A percentile compares a stretch with the other conserved stretches of the same genome.
Evolutionary conservation across 2,797 vertebrate species (phyloP).

Genomic region (Hirundo rustica): DNA sequence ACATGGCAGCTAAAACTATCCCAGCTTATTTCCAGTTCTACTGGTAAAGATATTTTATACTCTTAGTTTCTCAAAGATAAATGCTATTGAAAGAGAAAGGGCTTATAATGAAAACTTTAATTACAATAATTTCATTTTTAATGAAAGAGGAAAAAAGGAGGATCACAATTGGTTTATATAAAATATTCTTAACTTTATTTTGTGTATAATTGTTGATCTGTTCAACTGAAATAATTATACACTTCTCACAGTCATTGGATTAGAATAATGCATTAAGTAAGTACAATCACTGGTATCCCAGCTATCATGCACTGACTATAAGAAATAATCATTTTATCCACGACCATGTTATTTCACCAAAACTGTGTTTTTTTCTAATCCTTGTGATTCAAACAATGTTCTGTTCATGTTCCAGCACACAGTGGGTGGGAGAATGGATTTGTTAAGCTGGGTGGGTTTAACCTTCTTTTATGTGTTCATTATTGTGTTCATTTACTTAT

Average conservation of each 20-base stretch:
- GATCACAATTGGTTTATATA: neutral
- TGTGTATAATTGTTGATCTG: neutral
- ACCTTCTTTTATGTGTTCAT: slow-evolving; percentile 65
- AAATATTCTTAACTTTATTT: slow-evolving; percentile 24
- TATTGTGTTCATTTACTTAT: slow-evolving; percentile 71
- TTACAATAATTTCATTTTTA: slow-evolving; percentile 42
- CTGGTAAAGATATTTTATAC: neutral
- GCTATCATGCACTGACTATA: slow-evolving; percentile 12
- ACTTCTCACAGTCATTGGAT: neutral
- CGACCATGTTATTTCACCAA: slow-evolving; percentile 33
- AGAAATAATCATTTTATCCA: slow-evolving; percentile 47
- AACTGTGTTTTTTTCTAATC: slow-evolving; percentile 69
- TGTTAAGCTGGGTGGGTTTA: slow-evolving; percentile 64
- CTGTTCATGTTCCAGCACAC: slow-evolving; percentile 60
- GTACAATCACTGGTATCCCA: neutral
- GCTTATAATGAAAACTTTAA: neutral
- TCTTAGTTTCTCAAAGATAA: neutral
- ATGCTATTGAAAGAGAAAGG: neutral
- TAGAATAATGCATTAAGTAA: slow-evolving; percentile 15
- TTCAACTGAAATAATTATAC: slow-evolving; percentile 37
- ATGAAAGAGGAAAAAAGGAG: neutral
- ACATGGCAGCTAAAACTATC: neutral
- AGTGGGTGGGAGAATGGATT: slow-evolving; percentile 62
- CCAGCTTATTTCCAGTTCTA: neutral
- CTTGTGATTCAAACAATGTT: slow-evolving; percentile 53